phyloP scores from a whole-genome alignment of 2,113 vertebrate species.

The Gallinago media region DNA sequence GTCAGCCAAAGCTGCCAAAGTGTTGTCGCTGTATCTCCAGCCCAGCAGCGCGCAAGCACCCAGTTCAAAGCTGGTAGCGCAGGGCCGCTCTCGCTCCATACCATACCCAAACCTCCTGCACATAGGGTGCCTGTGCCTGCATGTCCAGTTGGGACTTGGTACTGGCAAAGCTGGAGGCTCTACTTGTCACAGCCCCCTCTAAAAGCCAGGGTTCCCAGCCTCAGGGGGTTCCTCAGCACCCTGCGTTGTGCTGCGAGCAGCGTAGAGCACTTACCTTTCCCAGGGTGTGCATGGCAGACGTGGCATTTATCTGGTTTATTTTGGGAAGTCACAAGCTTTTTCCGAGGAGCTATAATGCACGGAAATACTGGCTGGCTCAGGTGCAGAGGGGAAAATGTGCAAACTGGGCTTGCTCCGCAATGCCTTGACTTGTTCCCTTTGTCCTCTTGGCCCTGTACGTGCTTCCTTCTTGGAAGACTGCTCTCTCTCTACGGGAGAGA shows the following conservation, averaged over 20 bases:
- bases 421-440: slow-evolving; percentile 12
- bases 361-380: not conserved
- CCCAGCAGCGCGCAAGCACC: not conserved
- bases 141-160: accelerated
- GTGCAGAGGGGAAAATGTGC: not conserved
- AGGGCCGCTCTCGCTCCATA: accelerated
- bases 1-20: accelerated
- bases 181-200: not conserved
- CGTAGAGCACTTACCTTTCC: not conserved
- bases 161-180: not conserved
- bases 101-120: not conserved
- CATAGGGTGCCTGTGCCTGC: not conserved
- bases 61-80: accelerated
- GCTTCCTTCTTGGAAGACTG: slow-evolving; percentile 12
- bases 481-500: not conserved
- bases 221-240: no score
- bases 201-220: accelerated
- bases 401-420: not conserved
- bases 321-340: not conserved
- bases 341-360: not conserved
- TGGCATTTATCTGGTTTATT: not conserved
- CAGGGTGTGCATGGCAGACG: accelerated
- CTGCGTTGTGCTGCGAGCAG: not conserved
- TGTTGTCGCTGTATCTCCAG: not conserved
- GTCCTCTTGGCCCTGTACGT: not conserved